Base-by-base conservation (phyloP, 2,113 vertebrate species). In the Bungarus multicinctus region DNA sequence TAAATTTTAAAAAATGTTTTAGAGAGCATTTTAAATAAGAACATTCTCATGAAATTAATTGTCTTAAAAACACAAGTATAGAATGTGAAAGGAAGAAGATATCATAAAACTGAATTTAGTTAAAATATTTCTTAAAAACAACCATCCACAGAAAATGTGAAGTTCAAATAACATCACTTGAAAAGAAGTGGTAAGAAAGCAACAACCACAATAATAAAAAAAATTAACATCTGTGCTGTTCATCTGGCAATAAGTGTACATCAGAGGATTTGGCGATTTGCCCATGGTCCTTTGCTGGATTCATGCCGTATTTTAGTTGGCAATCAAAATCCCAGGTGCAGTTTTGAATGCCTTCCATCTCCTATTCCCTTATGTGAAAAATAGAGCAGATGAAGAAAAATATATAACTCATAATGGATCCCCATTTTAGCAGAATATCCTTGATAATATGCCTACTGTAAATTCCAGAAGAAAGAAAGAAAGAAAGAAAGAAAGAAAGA, bases 121-220 rank as follows among this genome's bases (percentile, higher is more conserved):
- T 34, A 89, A 90, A 95, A 88, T 91, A 54, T 22, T 16, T 92
- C 87, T 91, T 74, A 52, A 85, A 81, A 93, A 74, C 87, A 85
- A 16, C 55, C 4, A 91, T 27, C 47, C 55, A 14, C 54, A 54
- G 5, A 2, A 93, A 91, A 85, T 27, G n/a, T 74, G 90, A 10
- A 27, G 39, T 89, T 90, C 14, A 91, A 91, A 92, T 86, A 89
- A 55, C 7, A 87, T 85, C 54, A 69, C 22, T 86, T 58, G 30
- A 27, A 55, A 27, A 45, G 88, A 52, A 69, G 23, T 88, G 22
- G 81, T 85, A 92, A 87, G 47, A 87, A 87, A 87, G 27, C 23
- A 52, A 52, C 45, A 87, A 9, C 25, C 89, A 8, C 39, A 9
- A 25, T 64, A 57, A 25, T 58, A 88, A 60, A 52, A 52, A 30